These are phyloP conservation scores for Drosophila demipolita DNA, from an alignment of 2,888 invertebrate genomes.

Conservation along the genomic window DNA sequence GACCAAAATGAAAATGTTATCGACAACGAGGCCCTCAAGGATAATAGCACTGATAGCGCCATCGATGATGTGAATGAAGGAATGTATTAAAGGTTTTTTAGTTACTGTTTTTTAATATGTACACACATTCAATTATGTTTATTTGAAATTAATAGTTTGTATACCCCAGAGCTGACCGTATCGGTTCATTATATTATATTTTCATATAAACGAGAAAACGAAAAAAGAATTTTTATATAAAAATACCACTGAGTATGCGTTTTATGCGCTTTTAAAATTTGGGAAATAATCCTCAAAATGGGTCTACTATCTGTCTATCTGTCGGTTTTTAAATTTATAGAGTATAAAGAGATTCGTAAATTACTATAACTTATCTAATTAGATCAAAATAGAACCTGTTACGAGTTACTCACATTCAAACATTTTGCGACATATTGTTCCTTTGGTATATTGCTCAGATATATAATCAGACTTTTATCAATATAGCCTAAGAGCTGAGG, in stretches of 20 bases:
- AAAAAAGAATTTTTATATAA: not conserved
- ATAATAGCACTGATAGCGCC: constrained; percentile 23
- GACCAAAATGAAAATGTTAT: constrained; percentile 12
- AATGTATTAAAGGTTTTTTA: constrained; percentile 40
- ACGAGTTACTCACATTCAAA: not conserved
- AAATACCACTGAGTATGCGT: not conserved
- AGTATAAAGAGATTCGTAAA: not conserved
- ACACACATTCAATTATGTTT: constrained; percentile 7
- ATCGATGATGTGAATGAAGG: constrained; percentile 40
- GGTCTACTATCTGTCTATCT: too few relatives aligned
- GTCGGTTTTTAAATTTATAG: not conserved
- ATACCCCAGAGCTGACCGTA: not conserved
- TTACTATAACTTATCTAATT: not conserved
- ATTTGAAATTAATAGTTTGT: not conserved
- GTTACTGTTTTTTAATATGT: constrained; percentile 23
- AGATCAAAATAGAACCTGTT: not conserved
- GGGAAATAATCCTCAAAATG: not conserved
- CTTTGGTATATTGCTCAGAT: not conserved
- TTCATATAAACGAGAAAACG: not conserved
- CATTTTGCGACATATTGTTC: not conserved
- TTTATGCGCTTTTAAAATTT: not conserved
- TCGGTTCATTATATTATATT: not conserved
- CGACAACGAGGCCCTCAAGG: constrained; percentile 11
- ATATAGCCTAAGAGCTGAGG: too few relatives aligned
- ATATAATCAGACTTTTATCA: too few relatives aligned